phyloP scores from a whole-genome alignment of 92 coral and sea anemone genomes.

The Siderastrea radians region DNA sequence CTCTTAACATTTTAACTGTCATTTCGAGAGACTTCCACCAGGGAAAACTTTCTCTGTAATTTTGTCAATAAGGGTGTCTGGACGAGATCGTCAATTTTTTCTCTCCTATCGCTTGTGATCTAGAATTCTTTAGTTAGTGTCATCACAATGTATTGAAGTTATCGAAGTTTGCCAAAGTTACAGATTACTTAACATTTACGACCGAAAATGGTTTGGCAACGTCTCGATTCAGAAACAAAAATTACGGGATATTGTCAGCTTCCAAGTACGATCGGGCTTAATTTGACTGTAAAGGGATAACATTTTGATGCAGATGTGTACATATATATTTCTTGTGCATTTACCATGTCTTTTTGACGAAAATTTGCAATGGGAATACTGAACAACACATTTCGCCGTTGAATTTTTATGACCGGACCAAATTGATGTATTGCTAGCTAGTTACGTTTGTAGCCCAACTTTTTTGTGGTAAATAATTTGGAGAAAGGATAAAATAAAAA shows the following conservation, averaged over 20 bases:
- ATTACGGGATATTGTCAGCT: neutral
- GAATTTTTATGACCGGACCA: neutral
- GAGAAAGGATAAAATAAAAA: neutral
- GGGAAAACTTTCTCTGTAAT: neutral
- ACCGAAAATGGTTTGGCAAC: neutral
- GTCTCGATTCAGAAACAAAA: neutral
- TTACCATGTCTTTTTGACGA: conserved; percentile 17
- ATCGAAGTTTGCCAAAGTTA: neutral
- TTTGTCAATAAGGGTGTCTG: neutral
- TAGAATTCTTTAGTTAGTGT: neutral
- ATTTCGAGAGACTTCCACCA: neutral
- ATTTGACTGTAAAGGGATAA: conserved; percentile 35
- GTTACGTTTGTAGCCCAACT: neutral
- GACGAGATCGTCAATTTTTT: neutral
- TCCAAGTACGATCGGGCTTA: conserved; percentile 4
- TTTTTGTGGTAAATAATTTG: neutral
- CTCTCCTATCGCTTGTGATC: neutral
- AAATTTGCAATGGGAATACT: neutral
- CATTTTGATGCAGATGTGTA: conserved; percentile 13
- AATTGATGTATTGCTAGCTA: neutral
- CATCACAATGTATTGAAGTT: neutral
- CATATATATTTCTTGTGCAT: conserved; percentile 11
- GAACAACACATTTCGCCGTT: neutral
- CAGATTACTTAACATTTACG: neutral
- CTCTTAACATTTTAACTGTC: conserved; percentile 34